Conservation (phyloP, 2,113 vertebrate genomes). For the Mobula hypostoma region DNA sequence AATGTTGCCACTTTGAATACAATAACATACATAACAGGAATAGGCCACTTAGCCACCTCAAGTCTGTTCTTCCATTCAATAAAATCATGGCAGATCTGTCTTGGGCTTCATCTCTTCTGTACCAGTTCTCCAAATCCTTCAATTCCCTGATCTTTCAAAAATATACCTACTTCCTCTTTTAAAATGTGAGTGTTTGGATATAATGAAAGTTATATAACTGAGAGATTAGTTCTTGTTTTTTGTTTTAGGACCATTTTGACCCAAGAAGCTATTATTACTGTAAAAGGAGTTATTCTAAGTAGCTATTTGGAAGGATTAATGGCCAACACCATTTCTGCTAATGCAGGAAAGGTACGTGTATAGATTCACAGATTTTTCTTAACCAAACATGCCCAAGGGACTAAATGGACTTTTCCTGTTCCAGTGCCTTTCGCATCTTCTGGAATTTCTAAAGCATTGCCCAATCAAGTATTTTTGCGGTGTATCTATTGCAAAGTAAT, state of each 20-base stretch:
- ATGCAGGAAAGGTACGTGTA: constrained; percentile 77
- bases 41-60: too few relatives aligned
- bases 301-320: constrained; percentile 91
- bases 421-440: not conserved
- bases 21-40: too few relatives aligned
- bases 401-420: not conserved
- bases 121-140: too few relatives aligned
- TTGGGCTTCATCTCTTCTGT: too few relatives aligned
- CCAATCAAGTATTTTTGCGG: not conserved
- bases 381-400: too few relatives aligned
- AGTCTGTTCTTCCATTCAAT: too few relatives aligned
- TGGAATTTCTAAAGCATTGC: not conserved
- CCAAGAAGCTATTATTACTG: constrained; percentile 92
- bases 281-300: constrained; percentile 86
- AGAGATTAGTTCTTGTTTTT: constrained; percentile 7
- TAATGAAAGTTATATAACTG: not conserved
- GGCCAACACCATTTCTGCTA: constrained; percentile 87
- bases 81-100: too few relatives aligned
- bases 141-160: too few relatives aligned
- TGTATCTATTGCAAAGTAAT: not conserved
- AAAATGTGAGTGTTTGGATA: not conserved
- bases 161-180: too few relatives aligned
- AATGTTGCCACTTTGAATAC: not conserved
- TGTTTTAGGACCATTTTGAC: constrained; percentile 76
- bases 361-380: not conserved